Evolutionary conservation across 2,797 vertebrate genomes (phyloP), one percentile per base, ranked within the genome.

Genomic region (Adrianichthys oophorus): DNA sequence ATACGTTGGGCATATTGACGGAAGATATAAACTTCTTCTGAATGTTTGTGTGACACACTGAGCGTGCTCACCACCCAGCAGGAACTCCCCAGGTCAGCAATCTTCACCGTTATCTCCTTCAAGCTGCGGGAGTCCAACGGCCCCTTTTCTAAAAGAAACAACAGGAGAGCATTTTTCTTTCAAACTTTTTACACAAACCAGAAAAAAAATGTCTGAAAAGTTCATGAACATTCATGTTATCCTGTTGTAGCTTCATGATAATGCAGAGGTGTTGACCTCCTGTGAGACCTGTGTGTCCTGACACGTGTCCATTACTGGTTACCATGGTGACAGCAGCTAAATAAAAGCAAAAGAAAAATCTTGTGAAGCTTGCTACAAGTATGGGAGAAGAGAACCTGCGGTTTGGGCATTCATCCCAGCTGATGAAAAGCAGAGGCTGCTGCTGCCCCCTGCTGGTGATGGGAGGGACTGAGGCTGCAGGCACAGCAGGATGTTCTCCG

Each of bases 61-160:
- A 32, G 29, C 2, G 29, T 8, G 29, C 94, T 91, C 65, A 95
- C 94, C 68, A 93, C 93, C 95, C 95, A 96, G 85, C 95, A 96
- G 0, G 94, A 93, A 4, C 91, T 96, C 52, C 94, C 95, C 56
- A 95, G 85, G 77, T 95, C 95, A 63, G 93, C 94, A 23, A 96
- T 95, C 85, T 95, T 96, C 80, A 96, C 91, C 19, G 74, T 77
- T 58, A 92, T 79, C 49, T 89, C 83, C 70, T 93, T 92, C 62
- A 70, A 75, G 64, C 51, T 85, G 43, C 24, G 24, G 1, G 56
- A 58, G 10, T 62, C 79, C 32, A 64, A 4, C 24, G 58, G 49
- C 26, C 63, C 21, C 56, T 54, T 53, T 37, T 55, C 80, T 83
- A 42, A 42, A 67, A 57, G 16, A 61, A 46, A 42, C 15, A 56